Conservation (phyloP, 2,113 vertebrate species). For the Pedetes capensis region DNA sequence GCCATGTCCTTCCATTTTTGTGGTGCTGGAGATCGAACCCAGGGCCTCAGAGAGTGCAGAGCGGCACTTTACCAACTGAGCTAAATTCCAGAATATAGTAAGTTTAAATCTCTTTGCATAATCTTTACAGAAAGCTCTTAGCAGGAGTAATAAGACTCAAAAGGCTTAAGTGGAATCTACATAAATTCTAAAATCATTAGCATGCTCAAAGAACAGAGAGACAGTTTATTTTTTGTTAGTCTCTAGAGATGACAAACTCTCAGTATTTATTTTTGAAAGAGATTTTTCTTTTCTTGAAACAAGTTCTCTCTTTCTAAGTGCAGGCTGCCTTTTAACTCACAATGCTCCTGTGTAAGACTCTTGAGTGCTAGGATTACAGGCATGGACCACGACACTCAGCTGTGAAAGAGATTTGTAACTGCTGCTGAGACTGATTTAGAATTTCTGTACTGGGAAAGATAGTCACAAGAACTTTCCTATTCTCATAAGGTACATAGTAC, state of each 20-base stretch:
- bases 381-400: background rate
- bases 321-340: background rate
- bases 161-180: background rate
- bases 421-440: background rate
- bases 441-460: background rate
- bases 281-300: background rate
- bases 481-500: background rate
- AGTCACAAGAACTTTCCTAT: background rate
- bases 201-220: background rate
- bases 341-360: background rate
- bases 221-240: background rate
- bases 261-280: constrained; percentile 2
- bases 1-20: too few species aligned
- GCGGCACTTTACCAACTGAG: too few species aligned
- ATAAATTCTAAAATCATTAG: background rate
- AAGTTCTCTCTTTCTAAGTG: background rate
- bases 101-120: background rate
- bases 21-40: too few species aligned
- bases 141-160: background rate
- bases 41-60: too few species aligned
- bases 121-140: background rate
- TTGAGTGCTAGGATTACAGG: background rate
- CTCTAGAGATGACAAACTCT: background rate
- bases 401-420: background rate
- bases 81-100: too few species aligned